Base-by-base conservation (phyloP, 2,797 vertebrate genomes). In the Ceryle rudis region DNA sequence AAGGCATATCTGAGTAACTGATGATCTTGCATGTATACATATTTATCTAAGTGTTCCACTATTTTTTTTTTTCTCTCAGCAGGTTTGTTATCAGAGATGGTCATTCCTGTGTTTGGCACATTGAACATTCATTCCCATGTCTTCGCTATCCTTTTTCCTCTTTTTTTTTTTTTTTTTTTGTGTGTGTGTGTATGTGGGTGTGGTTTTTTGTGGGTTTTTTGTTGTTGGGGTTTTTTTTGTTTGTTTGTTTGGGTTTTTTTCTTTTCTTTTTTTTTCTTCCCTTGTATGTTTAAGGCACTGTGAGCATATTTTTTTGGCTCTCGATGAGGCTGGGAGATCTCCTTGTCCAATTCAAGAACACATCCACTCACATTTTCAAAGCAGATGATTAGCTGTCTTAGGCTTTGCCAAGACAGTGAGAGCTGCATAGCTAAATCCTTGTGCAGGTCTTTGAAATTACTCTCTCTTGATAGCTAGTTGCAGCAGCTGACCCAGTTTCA, bases 401-500 rank as follows among this genome's bases (percentile, higher is more conserved):
- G 35, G 60, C 71, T 86, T 83, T 93, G 81, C 78, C 69, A 90
- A 94, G 61, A 66, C 74, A 71, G 81, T 80, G 81, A 70, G 74
- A 82, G 52, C 5, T 84, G 57, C 78, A 91, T 11, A 55, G 74
- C 39, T 84, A 60, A 86, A 71, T 84, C 47, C 57, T 85, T 41
- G 21, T 41, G 29, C 47, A 72, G 22, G 52, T 90, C 90, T 90
- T 93, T 93, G 82, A 82, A 94, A 95, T 86, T 66, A 85, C 54
- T 81, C 26, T 86, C 33, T 39, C 58, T 64, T 81, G 58, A 81
- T 51, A 92, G 79, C 35, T 86, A 86, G 85, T 41, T 72, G 42
- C 39, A 71, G 61, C 33, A 55, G 65, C 44, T 89, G 69, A 81
- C 58, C 16, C 46, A 33, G 25, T 77, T 81, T 85, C 69, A 37